Evolutionary conservation across 2,888 invertebrate species (phyloP), one percentile per base, ranked within the genome.

Genomic region (Drosophila antonietae): DNA sequence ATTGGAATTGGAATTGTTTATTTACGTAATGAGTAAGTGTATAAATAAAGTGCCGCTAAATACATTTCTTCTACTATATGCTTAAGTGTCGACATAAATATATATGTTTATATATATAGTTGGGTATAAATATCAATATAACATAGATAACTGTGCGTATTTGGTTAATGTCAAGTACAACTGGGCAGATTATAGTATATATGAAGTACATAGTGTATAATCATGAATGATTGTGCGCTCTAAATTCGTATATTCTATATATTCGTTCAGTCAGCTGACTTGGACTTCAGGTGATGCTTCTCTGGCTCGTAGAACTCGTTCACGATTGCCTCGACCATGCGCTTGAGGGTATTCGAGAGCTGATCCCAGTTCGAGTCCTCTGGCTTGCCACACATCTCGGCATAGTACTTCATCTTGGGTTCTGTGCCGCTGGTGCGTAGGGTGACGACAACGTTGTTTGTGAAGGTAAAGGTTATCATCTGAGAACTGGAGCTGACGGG

Each of bases 361-460:
- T 93, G 93, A 44, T 94, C 93, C 92, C 95, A 94, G 92, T 97
- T 95, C 95, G 93, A 94, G 84, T 95, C 94, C 20, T 93, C 94
- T 15, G 96, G 95, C 51, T 94, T 91, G 68, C 96, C 96, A 79
- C 97, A 96, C 65, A 98, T 94, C 93, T 99, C 99, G 0, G 97
- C 96, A 93, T 99, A 99, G 93, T 98, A 99, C 93, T 99, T 99
- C 87, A 99, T 95, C 93, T 99, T 99, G 47, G 99, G 99, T 92
- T 99, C 99, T 0, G 99, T 99, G 52, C 99, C 99, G 92, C 98
- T 98, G 1, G 99, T 98, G 77, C 99, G 95, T 39, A 99, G 93
- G 0, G 98, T 99, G 2, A 97, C 95, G 10, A 96, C 95, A 75
- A 97, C 94, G 0, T 98, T 98, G 93, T 97, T 97, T 60, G 94